Conservation (phyloP, 2,113 vertebrate genomes). For the Hiodon alosoides region DNA sequence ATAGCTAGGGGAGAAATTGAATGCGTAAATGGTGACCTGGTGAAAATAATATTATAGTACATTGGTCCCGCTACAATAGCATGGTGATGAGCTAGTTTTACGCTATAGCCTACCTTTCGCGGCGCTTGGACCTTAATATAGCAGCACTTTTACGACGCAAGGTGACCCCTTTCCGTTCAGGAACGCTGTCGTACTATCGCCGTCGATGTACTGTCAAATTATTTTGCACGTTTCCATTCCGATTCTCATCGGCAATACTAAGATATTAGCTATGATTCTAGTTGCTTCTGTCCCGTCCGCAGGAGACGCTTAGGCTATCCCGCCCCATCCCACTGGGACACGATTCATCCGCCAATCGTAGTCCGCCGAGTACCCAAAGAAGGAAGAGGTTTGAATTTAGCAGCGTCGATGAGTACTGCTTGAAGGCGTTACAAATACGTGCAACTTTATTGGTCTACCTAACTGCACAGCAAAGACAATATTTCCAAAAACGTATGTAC, state of each 20-base stretch:
- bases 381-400: slow-evolving; percentile 7
- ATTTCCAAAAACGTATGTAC: no score
- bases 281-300: slow-evolving; percentile 37
- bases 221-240: not conserved
- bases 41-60: not conserved
- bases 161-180: not conserved
- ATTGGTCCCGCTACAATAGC: not conserved
- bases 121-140: not conserved
- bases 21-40: no score
- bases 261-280: slow-evolving; percentile 30
- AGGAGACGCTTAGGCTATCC: slow-evolving; percentile 28
- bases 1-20: no score
- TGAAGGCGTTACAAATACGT: not conserved
- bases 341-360: slow-evolving; percentile 39
- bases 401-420: not conserved
- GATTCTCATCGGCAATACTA: not conserved
- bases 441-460: slow-evolving; percentile 4
- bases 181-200: not conserved
- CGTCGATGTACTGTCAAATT: not conserved
- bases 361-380: not conserved
- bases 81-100: not conserved
- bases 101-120: slow-evolving; percentile 19
- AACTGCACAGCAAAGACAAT: not conserved
- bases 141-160: not conserved
- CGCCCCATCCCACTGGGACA: slow-evolving; percentile 42